Evolutionary conservation across 2,888 invertebrate genomes (phyloP).

Genomic region (Hemithea aestivaria): DNA sequence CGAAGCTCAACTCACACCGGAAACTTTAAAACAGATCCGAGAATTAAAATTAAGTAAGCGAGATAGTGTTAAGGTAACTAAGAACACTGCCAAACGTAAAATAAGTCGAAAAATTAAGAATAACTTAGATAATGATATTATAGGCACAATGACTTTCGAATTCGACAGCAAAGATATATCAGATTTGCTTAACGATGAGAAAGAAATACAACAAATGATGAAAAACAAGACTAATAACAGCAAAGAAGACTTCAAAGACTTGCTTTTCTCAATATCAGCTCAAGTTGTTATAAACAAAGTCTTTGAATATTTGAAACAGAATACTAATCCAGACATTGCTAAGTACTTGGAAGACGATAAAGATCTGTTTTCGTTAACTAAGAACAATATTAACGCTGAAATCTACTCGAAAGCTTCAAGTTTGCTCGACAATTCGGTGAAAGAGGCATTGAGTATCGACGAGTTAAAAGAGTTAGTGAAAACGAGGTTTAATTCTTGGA

Average conservation of each 20-base stretch:
- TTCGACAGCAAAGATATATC: slow-evolving; percentile 58
- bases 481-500: slow-evolving; percentile 59
- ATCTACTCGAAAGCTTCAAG: slow-evolving; percentile 56
- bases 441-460: slow-evolving; percentile 61
- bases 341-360: slow-evolving; percentile 56
- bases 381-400: slow-evolving; percentile 48
- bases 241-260: slow-evolving; percentile 59
- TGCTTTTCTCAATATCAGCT: slow-evolving; percentile 59
- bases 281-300: slow-evolving; percentile 67
- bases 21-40: slow-evolving; percentile 69
- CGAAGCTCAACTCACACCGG: slow-evolving; percentile 66
- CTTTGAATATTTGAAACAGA: slow-evolving; percentile 60
- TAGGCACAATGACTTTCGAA: slow-evolving; percentile 59
- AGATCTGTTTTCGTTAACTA: slow-evolving; percentile 46
- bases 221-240: slow-evolving; percentile 49
- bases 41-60: slow-evolving; percentile 65
- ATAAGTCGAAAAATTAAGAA: slow-evolving; percentile 54
- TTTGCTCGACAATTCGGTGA: slow-evolving; percentile 60
- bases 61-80: slow-evolving; percentile 66
- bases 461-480: slow-evolving; percentile 55
- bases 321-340: slow-evolving; percentile 52
- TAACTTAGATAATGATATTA: slow-evolving; percentile 47
- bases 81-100: slow-evolving; percentile 68
- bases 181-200: slow-evolving; percentile 56
- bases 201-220: slow-evolving; percentile 50